Conservation (phyloP, 2,113 vertebrate species). For the Oceanites oceanicus region DNA sequence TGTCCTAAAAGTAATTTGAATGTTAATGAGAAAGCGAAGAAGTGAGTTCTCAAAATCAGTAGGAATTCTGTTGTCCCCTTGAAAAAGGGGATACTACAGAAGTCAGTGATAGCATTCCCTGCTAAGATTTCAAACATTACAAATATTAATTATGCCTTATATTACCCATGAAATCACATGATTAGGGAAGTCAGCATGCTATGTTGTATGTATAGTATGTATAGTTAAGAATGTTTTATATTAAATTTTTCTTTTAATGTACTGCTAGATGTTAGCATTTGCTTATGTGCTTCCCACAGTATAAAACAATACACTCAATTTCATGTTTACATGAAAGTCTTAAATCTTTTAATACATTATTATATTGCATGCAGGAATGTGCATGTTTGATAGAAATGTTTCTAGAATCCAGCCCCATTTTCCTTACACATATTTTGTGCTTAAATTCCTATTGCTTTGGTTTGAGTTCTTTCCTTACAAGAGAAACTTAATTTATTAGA, state of each 20-base stretch:
- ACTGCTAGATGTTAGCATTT: not conserved
- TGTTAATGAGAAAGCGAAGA: not conserved
- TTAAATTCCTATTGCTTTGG: not conserved
- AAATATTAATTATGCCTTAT: not conserved
- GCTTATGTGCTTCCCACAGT: not conserved
- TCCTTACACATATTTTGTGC: not conserved
- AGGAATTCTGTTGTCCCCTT: not conserved
- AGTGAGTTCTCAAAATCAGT: not conserved
- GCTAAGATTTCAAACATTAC: not conserved
- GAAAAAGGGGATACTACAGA: not conserved
- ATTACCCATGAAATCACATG: not conserved
- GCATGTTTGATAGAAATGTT: not conserved
- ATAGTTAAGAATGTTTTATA: not conserved
- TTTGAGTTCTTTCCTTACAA: not conserved
- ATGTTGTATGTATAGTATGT: not conserved
- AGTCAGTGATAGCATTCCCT: not conserved
- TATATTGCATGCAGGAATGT: not conserved
- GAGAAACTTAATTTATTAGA: slow-evolving; percentile 1
- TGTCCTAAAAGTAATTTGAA: not conserved
- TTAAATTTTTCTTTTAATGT: not conserved
- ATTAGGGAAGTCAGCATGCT: not conserved
- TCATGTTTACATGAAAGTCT: not conserved
- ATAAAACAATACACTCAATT: not conserved
- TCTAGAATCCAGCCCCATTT: not conserved
- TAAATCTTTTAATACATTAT: not conserved